phyloP scores from a whole-genome alignment of 1,140 invertebrate genomes.

The Pseudomyrmex cubaensis region DNA sequence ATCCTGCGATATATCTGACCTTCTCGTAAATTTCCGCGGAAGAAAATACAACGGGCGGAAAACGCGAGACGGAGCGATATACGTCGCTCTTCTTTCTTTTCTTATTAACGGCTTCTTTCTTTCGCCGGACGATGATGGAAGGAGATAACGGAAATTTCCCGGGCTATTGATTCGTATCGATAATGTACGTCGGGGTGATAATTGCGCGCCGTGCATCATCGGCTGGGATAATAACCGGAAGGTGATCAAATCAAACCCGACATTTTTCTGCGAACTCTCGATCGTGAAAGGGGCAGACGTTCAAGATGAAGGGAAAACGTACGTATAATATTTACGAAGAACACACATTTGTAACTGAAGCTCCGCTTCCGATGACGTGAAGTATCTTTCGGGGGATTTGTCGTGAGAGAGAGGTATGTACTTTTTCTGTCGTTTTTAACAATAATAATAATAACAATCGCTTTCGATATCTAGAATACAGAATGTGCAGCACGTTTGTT shows the following conservation, averaged over 20 bases:
- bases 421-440: neutral
- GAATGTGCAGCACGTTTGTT: neutral
- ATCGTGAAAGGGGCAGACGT: neutral
- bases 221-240: constrained; percentile 35
- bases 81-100: constrained; percentile 27
- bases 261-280: constrained; percentile 29
- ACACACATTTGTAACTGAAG: neutral
- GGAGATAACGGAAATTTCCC: constrained; percentile 47
- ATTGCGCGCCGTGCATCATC: constrained; percentile 40
- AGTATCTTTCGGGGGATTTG: no score
- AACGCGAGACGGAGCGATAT: constrained; percentile 19
- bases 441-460: neutral
- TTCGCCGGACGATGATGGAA: constrained; percentile 38
- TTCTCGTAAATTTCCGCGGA: constrained; percentile 55
- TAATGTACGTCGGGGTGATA: constrained; percentile 50
- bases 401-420: neutral
- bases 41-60: constrained; percentile 48
- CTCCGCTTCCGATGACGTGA: neutral
- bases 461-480: neutral
- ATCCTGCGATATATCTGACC: constrained; percentile 58
- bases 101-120: constrained; percentile 56
- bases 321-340: neutral
- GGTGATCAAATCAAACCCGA: neutral
- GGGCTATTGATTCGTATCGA: constrained; percentile 57
- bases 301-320: neutral